Evolutionary conservation across 2,797 vertebrate species (phyloP).

Genomic region (Sebastes hopkinsi): DNA sequence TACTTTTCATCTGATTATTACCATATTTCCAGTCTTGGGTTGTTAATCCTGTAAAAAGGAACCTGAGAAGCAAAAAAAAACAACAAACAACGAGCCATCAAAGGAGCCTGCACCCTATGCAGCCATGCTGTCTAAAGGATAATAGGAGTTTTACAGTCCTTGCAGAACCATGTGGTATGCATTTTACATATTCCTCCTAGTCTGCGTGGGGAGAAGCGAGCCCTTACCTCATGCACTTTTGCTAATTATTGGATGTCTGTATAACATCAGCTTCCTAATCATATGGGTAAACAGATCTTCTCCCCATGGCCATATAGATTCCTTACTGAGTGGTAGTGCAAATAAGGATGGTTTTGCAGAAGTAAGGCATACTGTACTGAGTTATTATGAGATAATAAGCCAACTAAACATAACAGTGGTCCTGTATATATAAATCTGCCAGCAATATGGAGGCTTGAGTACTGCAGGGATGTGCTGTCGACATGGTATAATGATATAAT

Average conservation of each 20-base stretch:
- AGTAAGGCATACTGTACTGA: conserved; percentile 26
- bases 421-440: background rate
- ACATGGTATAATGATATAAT: background rate
- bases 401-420: conserved; percentile 26
- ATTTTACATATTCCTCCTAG: conserved; percentile 35
- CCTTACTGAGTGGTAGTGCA: conserved; percentile 17
- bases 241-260: conserved; percentile 46
- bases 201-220: background rate
- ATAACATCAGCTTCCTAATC: conserved; percentile 15
- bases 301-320: conserved; percentile 25
- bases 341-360: conserved; percentile 26
- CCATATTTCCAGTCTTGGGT: conserved; percentile 42
- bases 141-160: conserved; percentile 58
- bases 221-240: conserved; percentile 21
- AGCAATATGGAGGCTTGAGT: background rate
- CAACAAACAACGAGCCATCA: conserved; percentile 63
- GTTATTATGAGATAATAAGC: conserved; percentile 3
- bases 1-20: conserved; percentile 53
- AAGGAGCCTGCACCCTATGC: conserved; percentile 31
- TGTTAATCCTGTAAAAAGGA: conserved; percentile 47
- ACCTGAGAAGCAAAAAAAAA: conserved; percentile 31
- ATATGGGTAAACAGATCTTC: conserved; percentile 39
- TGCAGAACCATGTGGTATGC: conserved; percentile 40
- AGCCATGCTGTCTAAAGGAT: conserved; percentile 40
- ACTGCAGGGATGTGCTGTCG: background rate